phyloP scores from a whole-genome alignment of 2,888 invertebrate species.

The Nomada flava region DNA sequence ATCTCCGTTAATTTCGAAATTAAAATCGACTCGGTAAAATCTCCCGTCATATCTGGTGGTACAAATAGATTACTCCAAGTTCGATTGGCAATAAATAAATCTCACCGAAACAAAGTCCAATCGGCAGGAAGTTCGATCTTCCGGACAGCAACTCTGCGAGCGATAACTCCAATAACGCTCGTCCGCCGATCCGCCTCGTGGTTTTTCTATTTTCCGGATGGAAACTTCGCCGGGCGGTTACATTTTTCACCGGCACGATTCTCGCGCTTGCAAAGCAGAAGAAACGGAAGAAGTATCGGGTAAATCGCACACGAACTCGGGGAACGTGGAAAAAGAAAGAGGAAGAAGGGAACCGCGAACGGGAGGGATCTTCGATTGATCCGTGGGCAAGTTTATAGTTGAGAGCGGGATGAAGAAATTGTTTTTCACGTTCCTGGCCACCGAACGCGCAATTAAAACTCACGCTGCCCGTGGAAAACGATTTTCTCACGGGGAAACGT shows the following conservation, averaged over 20 bases:
- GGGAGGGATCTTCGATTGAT: not conserved
- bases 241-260: conserved; percentile 25
- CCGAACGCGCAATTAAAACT: conserved; percentile 28
- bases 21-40: too few species aligned
- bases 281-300: not conserved
- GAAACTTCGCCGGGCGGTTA: not conserved
- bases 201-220: not conserved
- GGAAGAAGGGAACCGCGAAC: not conserved
- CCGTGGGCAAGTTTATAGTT: too few species aligned
- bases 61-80: too few species aligned
- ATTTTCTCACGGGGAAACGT: conserved; percentile 36
- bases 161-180: not conserved
- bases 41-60: too few species aligned
- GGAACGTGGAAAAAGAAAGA: not conserved
- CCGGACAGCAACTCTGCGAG: not conserved
- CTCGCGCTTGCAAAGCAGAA: not conserved
- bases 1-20: too few species aligned
- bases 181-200: not conserved
- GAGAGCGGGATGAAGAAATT: not conserved
- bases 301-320: not conserved
- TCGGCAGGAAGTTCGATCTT: not conserved
- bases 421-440: not conserved
- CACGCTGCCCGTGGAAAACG: conserved; percentile 3
- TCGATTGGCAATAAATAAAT: not conserved
- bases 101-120: not conserved